Evolutionary conservation across 37 sponge, comb jelly and placozoan genomes (phyloP), one percentile per base, ranked within the genome.

Genomic region (Oopsacas minuta): DNA sequence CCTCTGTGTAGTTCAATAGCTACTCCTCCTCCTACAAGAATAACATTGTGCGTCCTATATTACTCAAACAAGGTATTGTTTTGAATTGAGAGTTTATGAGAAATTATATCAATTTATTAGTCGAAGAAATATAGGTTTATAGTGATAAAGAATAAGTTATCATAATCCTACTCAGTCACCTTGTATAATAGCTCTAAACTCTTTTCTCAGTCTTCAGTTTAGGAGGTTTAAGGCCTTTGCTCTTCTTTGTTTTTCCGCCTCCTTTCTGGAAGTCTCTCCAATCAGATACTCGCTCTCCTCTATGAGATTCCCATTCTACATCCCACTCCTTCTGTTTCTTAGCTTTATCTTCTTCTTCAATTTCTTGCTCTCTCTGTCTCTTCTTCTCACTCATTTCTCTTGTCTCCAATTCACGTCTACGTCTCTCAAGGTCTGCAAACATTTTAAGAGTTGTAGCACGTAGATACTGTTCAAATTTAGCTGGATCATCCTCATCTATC

Each of bases 401-500:
- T 75, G 90, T 93, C 37, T 91, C 97, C 82, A 92, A 83, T 38
- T 91, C 85, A 52, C 91, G 86, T 87, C 89, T 94, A 53, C 89
- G 88, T 0, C 91, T 87, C 83, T 97, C 93, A 52, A 90, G 87
- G 81, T 97, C 97, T 23, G 93, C 94, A 82, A 97, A 91, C 52
- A 94, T 84, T 88, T 94, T 97, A 12, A 89, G 89, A 35, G 89
- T 86, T n/a, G 86, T 83, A 38, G 86, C 90, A 20, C 85, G 84
- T 36, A 87, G 75, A 30, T 52, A 34, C 37, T 91, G 83, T 52
- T 88, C 83, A 81, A 84, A 88, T 94, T 82, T 86, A n/a, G 85
- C 88, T 23, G 92, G 92, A 85, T 94, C 91, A 39, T 94, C 91
- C 38, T 94, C 95, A 38, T 94, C 95, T 38, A 91, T 89, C 8